Evolutionary conservation across 2,113 vertebrate genomes (phyloP).

Genomic region (Xerus inauris): DNA sequence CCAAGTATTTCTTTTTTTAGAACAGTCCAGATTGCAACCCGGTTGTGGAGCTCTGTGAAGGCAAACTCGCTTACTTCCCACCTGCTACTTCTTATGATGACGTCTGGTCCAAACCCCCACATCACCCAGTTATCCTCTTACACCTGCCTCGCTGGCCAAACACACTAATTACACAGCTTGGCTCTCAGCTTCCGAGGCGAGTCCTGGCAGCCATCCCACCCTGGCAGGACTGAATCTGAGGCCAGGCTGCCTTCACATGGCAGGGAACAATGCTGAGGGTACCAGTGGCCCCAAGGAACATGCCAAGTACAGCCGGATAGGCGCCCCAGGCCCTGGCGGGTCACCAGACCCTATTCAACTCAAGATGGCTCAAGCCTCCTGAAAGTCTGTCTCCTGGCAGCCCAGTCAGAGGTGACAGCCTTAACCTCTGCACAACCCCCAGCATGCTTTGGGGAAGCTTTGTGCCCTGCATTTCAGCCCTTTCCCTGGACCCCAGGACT

Average conservation of each 20-base stretch:
- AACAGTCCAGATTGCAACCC: neutral
- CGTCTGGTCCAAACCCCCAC: neutral
- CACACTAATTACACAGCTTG: slow-evolving; percentile 9
- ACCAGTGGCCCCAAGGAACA: neutral
- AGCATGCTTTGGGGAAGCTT: neutral
- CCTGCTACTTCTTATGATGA: neutral
- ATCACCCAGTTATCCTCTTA: neutral
- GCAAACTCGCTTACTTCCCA: neutral
- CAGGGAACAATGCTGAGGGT: neutral
- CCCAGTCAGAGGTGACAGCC: neutral
- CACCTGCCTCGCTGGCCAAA: neutral
- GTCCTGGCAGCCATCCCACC: neutral
- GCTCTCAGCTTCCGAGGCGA: neutral
- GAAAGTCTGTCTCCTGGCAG: slow-evolving; percentile 29
- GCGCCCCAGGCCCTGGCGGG: neutral
- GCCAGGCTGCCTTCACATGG: neutral
- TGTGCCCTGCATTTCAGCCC: neutral
- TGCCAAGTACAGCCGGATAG: neutral
- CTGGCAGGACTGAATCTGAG: neutral
- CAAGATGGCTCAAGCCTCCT: neutral
- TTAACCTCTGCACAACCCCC: neutral
- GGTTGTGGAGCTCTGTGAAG: neutral
- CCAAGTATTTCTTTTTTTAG: slow-evolving; percentile 8
- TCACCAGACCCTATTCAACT: slow-evolving; percentile 25
- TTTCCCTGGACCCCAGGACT: neutral